Percentiles rank a stretch among this genome's conserved stretches.
Conservation (phyloP, 2,113 vertebrate genomes). For the Tachuris rubrigastra region DNA sequence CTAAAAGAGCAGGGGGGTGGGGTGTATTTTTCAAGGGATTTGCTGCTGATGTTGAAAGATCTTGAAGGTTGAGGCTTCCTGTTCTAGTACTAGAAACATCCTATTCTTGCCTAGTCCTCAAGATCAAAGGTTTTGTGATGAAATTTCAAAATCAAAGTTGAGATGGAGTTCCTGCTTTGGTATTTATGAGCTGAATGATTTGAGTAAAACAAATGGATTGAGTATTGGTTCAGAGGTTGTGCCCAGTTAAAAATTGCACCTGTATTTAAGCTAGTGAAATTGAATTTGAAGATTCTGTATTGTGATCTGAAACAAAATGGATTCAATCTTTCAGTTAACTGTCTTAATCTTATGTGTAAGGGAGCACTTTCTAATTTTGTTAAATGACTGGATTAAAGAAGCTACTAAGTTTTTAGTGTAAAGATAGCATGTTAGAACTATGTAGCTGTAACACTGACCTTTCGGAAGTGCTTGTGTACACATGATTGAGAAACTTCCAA, state of each 20-base stretch:
- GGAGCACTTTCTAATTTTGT: background rate
- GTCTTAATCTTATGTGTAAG: background rate
- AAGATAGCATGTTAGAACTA: fast-evolving
- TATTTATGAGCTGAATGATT: background rate
- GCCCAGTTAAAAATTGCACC: background rate
- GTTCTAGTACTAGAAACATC: background rate
- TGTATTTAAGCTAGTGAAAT: background rate
- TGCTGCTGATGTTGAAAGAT: background rate
- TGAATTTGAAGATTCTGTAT: background rate
- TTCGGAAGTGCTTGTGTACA: background rate
- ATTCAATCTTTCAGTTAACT: background rate
- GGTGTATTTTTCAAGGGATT: background rate
- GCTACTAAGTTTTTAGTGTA: background rate
- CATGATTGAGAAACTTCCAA: background rate
- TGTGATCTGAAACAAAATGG: background rate
- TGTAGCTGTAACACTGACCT: background rate
- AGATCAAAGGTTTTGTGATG: background rate
- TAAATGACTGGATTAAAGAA: background rate
- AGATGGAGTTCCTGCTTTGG: background rate
- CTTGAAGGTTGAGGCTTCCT: background rate
- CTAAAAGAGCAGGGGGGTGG: background rate
- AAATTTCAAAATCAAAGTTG: background rate
- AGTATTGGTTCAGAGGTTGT: background rate
- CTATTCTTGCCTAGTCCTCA: background rate
- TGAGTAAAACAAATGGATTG: background rate